Evolutionary conservation across 1,140 invertebrate genomes (phyloP), one percentile per base, ranked within the genome.

Genomic region (Drosophila simulans): DNA sequence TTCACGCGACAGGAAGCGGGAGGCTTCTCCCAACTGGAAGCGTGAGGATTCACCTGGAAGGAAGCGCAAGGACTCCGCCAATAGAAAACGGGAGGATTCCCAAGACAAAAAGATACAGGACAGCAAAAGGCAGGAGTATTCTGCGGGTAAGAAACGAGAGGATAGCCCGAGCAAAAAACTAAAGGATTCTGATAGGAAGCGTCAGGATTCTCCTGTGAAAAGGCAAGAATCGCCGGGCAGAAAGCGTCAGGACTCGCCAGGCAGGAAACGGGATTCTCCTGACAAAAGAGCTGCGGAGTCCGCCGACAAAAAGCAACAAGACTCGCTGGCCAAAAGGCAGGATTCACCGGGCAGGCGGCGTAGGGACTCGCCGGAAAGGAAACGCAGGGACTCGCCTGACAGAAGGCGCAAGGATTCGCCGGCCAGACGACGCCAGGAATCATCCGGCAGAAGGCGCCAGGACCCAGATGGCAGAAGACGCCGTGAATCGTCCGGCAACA

Each of bases 381-480:
- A 64, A 15, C 60, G 60, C 1, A 42, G 22, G 17, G 60, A 59
- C 3, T 58, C 60, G 2, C 63, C 66, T 0, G 66, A 55, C 3
- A 54, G 42, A 17, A 22, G 17, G 12, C 66, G 66, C 12, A 43
- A 25, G 31, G 65, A 69, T 1, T 66, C 65, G 11, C 34, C 62
- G 4, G 73, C 3, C 40, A 69, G 3, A 34, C 52, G 12, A 49
- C 77, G 42, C 43, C 71, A 77, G 5, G 64, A 63, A 0, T 56
- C 77, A 1, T 52, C 56, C 4, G 49, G 53, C 31, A 51, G 81
- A 2, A 55, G 52, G 25, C 77, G 80, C 7, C 70, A 78, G n/a
- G 65, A 43, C 1, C 65, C 80, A 1, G 22, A 77, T 4, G 76
- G 78, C 1, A 59, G 72, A 20, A 72, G 68, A 31, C 70, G 70